Percentiles rank a stretch among this genome's conserved stretches.
These are phyloP conservation scores for Gymnosoma rotundatum DNA, from an alignment of 2,888 invertebrate genomes.

Conservation along the genomic window DNA sequence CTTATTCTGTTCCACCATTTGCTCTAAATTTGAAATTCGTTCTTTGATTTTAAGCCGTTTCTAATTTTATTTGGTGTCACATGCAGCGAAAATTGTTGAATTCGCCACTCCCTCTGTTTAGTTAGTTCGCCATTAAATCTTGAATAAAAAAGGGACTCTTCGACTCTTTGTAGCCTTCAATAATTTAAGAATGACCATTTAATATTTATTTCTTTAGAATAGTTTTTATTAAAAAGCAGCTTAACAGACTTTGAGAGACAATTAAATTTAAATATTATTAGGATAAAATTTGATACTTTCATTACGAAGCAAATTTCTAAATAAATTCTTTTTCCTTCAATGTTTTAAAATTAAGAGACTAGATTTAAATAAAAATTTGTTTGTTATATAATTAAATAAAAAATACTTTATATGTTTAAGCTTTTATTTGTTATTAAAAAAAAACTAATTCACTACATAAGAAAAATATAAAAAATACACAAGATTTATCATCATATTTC, in stretches of 20 bases:
- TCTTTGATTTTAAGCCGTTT: no score
- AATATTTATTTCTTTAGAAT: constrained; percentile 35
- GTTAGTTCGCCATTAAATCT: no score
- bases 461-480: constrained; percentile 36
- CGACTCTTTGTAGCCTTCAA: not conserved
- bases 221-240: constrained; percentile 35
- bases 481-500: constrained; percentile 52
- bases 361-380: constrained; percentile 44
- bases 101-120: no score
- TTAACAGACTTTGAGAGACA: constrained; percentile 15
- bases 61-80: no score
- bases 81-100: no score
- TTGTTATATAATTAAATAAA: constrained; percentile 30
- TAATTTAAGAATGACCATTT: constrained; percentile 39
- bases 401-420: not conserved
- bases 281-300: constrained; percentile 16
- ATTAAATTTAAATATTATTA: constrained; percentile 22
- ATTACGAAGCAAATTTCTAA: no score
- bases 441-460: constrained; percentile 8
- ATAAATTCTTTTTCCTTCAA: constrained; percentile 32
- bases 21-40: no score
- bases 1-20: no score
- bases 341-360: constrained; percentile 52
- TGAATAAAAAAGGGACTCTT: no score
- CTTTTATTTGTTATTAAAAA: constrained; percentile 7